A percentile compares a stretch with the other conserved stretches of the same genome.
These are phyloP conservation scores for Trachymyrmex septentrionalis DNA, from an alignment of 1,140 invertebrate genomes.

Conservation along the genomic window DNA sequence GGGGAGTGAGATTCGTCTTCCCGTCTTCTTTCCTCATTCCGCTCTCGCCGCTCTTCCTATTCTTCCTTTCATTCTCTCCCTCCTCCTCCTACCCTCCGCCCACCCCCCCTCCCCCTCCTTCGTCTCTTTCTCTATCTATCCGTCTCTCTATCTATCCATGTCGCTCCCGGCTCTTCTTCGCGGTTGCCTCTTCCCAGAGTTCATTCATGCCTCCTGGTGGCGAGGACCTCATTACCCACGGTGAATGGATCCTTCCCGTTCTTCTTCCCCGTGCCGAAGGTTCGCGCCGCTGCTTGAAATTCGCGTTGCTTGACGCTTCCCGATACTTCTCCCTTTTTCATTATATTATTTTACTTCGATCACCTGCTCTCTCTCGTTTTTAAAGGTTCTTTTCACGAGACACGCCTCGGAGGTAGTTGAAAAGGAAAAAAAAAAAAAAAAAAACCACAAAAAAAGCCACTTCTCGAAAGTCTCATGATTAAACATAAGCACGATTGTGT, in stretches of 20 bases:
- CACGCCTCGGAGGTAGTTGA: conserved; percentile 13
- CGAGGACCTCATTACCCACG: conserved; percentile 85
- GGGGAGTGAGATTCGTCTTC: conserved; percentile 79
- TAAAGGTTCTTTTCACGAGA: conserved; percentile 40
- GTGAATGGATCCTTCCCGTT: conserved; percentile 80
- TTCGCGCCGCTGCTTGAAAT: conserved; percentile 61
- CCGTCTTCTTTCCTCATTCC: conserved; percentile 63
- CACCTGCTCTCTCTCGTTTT: conserved; percentile 55
- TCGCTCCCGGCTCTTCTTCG: conserved; percentile 46
- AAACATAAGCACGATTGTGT: neutral
- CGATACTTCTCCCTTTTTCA: conserved; percentile 36
- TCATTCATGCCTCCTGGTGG: conserved; percentile 84
- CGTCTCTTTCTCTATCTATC: conserved; percentile 40
- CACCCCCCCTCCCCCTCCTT: conserved; percentile 24
- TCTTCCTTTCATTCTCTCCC: conserved; percentile 2
- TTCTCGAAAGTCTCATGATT: conserved; percentile 17
- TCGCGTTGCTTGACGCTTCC: conserved; percentile 54
- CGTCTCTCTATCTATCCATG: conserved; percentile 57
- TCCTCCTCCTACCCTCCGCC: conserved; percentile 21
- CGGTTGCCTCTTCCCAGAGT: conserved; percentile 76
- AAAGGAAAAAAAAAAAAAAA: conserved; percentile 31
- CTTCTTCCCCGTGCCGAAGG: conserved; percentile 45
- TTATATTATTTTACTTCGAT: conserved; percentile 53
- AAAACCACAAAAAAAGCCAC: conserved; percentile 5
- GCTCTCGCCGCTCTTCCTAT: conserved; percentile 63